Percentiles rank a stretch among this genome's conserved stretches.
Conservation (phyloP, 2,113 vertebrate genomes). For the Sander lucioperca region DNA sequence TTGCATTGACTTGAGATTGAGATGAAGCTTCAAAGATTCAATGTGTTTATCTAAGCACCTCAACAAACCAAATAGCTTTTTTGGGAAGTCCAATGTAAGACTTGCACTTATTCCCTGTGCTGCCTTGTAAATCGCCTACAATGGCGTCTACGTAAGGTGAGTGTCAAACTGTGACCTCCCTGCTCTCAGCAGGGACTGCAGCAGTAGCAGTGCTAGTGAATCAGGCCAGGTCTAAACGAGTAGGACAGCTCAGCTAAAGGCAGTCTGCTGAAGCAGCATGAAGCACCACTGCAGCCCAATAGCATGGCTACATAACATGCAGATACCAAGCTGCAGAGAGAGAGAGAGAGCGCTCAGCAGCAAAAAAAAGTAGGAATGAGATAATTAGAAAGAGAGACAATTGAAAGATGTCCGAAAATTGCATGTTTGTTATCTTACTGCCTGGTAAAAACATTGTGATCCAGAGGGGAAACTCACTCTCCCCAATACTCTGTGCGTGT, state of each 20-base stretch:
- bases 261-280: constrained; percentile 78
- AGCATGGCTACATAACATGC: constrained; percentile 43
- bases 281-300: constrained; percentile 50
- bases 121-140: constrained; percentile 18
- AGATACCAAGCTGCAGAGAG: constrained; percentile 36
- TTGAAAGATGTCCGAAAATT: constrained; percentile 16
- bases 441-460: constrained; percentile 13
- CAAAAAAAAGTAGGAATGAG: constrained; percentile 34
- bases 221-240: constrained; percentile 52
- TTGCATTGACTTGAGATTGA: not conserved
- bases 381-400: constrained; percentile 43
- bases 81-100: not conserved
- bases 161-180: constrained; percentile 54
- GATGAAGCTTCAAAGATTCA: not conserved
- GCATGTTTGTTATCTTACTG: constrained; percentile 37
- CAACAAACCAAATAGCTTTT: not conserved
- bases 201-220: constrained; percentile 56
- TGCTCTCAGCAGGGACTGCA: constrained; percentile 56
- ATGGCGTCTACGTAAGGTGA: constrained; percentile 34
- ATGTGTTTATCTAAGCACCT: not conserved
- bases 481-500: not conserved
- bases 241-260: constrained; percentile 76
- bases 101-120: not conserved
- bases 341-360: constrained; percentile 23
- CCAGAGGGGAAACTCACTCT: not conserved